Evolutionary conservation across 1,140 invertebrate species (phyloP), one percentile per base, ranked within the genome.

Genomic region (Diachasmimorpha longicaudata): DNA sequence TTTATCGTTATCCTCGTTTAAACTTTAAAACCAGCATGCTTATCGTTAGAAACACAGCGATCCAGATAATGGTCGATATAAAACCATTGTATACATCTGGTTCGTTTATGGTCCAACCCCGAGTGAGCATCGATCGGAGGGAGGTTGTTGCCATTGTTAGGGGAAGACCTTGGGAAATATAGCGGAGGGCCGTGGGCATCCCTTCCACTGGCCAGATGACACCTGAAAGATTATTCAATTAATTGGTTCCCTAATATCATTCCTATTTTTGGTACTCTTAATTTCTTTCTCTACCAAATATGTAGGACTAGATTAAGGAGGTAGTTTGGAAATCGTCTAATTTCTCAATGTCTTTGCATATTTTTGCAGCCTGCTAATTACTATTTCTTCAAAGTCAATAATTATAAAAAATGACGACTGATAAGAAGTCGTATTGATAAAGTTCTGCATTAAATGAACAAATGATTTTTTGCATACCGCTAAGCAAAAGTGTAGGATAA

Each of bases 71-170:
- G 0, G 95, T 97, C 21, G 96, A 92, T 3, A 97, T 89, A 84
- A 95, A 98, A 11, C 97, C 97, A 78, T 93, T 92, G 89, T 97
- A 98, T 0, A 98, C 97, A 44, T 94, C 93, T 0, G 93, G 91
- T 81, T 97, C 93, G 0, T 90, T 84, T 70, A 99, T 92, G 11
- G 91, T 91, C 97, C 97, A 98, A 9, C 97, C 97, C 78, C 96
- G 91, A 0, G 96, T 96, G 36, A 98, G 89, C 82, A 99, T 95
- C 21, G 95, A 95, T 70, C 97, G 91, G 74, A 98, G 90, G 0
- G 96, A 94, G 52, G 97, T 96, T 23, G 96, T 97, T 9, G 97
- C 96, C 83, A 97, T 91, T 0, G 97, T 99, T 63, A 98, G 89
- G 0, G 97, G 97, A 46, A 98, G 91, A 80, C 94, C 93, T 63